Evolutionary conservation across 1,140 invertebrate genomes (phyloP), one percentile per base, ranked within the genome.

Genomic region (Tribolium castaneum): DNA sequence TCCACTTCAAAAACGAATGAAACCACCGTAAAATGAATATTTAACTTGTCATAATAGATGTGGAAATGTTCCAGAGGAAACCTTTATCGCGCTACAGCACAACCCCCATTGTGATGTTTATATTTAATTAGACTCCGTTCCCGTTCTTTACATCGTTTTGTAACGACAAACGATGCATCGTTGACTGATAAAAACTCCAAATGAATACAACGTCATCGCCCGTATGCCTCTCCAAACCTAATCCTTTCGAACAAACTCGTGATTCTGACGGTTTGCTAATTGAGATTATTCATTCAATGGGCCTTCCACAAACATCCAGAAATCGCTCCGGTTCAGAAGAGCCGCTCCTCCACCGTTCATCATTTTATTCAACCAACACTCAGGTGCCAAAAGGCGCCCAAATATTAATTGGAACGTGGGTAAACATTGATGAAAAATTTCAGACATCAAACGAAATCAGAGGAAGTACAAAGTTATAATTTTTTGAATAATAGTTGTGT

Each of bases 21-120:
- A 81, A 78, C 81, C 79, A 80, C 80, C 81, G 80, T 78, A 83
- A 83, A 83, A 83, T 83, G 82, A 81, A 83, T 83, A 82, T 83
- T 83, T 83, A 83, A 82, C 82, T 83, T 83, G 82, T 82, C 79
- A 83, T 83, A 83, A 82, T 80, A 82, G 82, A 82, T 83, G 81
- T 80, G 78, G 80, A 79, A 79, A 77, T 70, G 75, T 77, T 70
- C 80, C 45, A 76, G 72, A 79, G 49, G 62, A 52, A 56, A 75
- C 72, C 71, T 79, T 76, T 81, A 72, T 81, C 70, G 75, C 45
- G 78, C 75, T 51, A 77, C 50, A 70, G 71, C 66, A 73, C 79
- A 19, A 70, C 81, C 81, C 77, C 79, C 70, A 82, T 83, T 82
- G 82, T 78, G 22, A 51, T 83, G 78, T 83, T 83, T 83, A 83